A percentile compares a stretch with the other conserved stretches of the same genome.
These are phyloP conservation scores for Macquaria australasica DNA, from an alignment of 2,113 vertebrate genomes.

Conservation along the genomic window DNA sequence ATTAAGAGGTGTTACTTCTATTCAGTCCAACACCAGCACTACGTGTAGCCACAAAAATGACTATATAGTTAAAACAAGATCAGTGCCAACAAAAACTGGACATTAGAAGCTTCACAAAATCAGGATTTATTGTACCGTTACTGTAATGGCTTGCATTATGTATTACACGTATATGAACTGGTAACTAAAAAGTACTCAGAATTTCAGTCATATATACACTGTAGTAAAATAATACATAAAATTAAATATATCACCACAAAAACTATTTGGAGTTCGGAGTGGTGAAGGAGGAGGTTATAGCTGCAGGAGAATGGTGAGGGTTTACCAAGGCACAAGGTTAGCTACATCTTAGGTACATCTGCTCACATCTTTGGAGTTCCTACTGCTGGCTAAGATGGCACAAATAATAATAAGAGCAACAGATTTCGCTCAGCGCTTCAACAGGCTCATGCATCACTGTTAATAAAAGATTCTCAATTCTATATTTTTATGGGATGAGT, in stretches of 20 bases:
- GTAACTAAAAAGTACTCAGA: too few relatives aligned
- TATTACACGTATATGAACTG: too few relatives aligned
- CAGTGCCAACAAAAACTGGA: neutral
- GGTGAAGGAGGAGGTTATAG: constrained; percentile 17
- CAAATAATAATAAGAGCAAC: neutral
- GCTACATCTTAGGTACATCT: neutral
- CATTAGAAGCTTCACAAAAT: neutral
- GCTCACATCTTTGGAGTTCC: neutral
- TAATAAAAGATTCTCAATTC: neutral
- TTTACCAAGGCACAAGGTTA: neutral
- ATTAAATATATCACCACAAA: neutral
- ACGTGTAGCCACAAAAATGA: neutral
- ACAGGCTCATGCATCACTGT: neutral
- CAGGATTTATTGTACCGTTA: neutral
- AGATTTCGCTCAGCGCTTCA: neutral
- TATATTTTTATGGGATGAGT: neutral
- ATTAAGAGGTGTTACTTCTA: neutral
- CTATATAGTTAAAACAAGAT: neutral
- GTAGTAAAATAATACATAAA: neutral
- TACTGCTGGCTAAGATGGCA: neutral
- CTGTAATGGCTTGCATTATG: neutral
- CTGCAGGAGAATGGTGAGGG: neutral
- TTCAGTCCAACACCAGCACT: neutral
- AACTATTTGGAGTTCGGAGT: neutral
- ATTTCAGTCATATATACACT: too few relatives aligned